phyloP scores from a whole-genome alignment of 2,888 invertebrate species.

The Liodrosophila aerea region DNA sequence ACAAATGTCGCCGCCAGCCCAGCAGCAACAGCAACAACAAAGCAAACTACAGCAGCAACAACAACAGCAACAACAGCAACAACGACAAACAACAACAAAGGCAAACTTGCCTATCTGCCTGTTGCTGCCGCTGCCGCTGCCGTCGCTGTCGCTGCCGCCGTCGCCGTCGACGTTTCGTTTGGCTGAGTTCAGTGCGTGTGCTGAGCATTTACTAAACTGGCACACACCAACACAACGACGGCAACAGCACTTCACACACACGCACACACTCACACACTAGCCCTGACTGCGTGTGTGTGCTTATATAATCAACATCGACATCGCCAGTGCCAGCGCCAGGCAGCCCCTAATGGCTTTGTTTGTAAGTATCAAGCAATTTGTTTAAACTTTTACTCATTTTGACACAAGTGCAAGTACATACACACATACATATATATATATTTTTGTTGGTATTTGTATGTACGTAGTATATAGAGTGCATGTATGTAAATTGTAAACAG shows the following conservation, averaged over 20 bases:
- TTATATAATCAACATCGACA: slow-evolving; percentile 67
- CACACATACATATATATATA: neutral
- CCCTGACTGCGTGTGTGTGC: slow-evolving; percentile 38
- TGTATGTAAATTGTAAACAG: no score
- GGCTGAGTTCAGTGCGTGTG: slow-evolving; percentile 63
- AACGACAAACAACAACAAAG: slow-evolving; percentile 45
- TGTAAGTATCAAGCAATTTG: slow-evolving; percentile 73
- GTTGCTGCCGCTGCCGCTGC: slow-evolving; percentile 22
- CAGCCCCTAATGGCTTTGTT: slow-evolving; percentile 68
- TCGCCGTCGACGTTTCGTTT: slow-evolving; percentile 39
- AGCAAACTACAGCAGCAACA: slow-evolving; percentile 55
- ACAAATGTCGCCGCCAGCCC: slow-evolving; percentile 57
- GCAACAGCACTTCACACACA: slow-evolving; percentile 26
- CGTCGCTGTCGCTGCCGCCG: slow-evolving; percentile 7
- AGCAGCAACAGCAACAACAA: slow-evolving; percentile 29
- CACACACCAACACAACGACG: slow-evolving; percentile 68
- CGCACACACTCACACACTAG: slow-evolving; percentile 9
- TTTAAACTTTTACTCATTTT: slow-evolving; percentile 60
- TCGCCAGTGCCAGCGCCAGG: slow-evolving; percentile 9
- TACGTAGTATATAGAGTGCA: slow-evolving; percentile 9
- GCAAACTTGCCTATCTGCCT: slow-evolving; percentile 74
- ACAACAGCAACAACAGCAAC: slow-evolving; percentile 29
- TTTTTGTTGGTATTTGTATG: slow-evolving; percentile 4
- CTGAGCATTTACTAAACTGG: slow-evolving; percentile 71
- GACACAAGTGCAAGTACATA: slow-evolving; percentile 11